phyloP scores from a whole-genome alignment of 1,140 invertebrate species.

The Diploscapter pachys region DNA sequence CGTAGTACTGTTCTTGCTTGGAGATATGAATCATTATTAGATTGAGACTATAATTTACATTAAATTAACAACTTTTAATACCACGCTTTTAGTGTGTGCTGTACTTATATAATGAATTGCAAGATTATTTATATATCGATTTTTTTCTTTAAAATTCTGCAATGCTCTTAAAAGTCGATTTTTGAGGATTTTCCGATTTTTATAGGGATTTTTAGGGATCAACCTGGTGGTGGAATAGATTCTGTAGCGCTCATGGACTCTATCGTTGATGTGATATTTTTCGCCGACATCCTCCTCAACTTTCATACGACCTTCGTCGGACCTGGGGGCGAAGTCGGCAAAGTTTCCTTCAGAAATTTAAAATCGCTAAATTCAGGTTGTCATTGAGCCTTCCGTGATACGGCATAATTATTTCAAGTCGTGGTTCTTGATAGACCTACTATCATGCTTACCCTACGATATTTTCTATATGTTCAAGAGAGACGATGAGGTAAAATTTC shows the following conservation, averaged over 20 bases:
- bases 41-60: not conserved
- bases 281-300: conserved; percentile 99
- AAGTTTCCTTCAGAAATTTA: not conserved
- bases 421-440: conserved; percentile 98
- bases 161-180: too few species aligned
- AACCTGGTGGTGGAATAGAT: conserved; percentile 72
- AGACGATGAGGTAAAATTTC: conserved; percentile 60
- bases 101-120: too few species aligned
- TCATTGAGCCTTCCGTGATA: conserved; percentile 94
- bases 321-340: conserved; percentile 77
- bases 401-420: conserved; percentile 98
- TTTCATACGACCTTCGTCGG: conserved; percentile 99
- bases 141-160: too few species aligned
- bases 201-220: conserved; percentile 27
- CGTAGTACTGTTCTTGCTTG: not conserved
- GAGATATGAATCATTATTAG: not conserved
- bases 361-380: conserved; percentile 66
- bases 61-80: too few species aligned
- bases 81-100: too few species aligned
- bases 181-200: not conserved
- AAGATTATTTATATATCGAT: too few species aligned
- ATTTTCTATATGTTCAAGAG: conserved; percentile 99
- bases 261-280: conserved; percentile 99
- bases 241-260: conserved; percentile 94
- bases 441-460: conserved; percentile 98